Evolutionary conservation across 2,797 vertebrate species (phyloP).

Genomic region (Psittacula echo): DNA sequence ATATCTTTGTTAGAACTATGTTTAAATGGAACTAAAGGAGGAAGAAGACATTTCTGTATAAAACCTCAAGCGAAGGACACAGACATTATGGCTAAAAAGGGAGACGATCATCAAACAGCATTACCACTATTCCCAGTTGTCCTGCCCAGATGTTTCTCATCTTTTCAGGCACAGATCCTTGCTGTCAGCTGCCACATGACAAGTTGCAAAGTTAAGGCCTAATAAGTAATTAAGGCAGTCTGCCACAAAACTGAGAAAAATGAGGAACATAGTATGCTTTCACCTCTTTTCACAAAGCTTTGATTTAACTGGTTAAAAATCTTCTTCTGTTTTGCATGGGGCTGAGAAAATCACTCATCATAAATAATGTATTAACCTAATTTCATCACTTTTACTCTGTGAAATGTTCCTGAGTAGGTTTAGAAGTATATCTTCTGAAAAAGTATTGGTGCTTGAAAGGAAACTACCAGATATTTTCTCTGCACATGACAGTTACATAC

Average conservation of each 20-base stretch:
- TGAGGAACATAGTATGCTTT: neutral
- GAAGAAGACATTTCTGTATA: neutral
- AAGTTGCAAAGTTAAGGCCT: neutral
- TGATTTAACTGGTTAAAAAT: neutral
- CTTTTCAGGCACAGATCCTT: neutral
- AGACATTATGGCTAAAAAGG: neutral
- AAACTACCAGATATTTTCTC: neutral
- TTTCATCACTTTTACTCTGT: neutral
- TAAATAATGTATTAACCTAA: constrained; percentile 49
- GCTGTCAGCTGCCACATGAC: neutral
- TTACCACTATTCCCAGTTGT: neutral
- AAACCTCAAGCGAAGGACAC: neutral
- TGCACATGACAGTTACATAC: neutral
- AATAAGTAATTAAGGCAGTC: neutral
- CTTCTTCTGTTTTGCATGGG: neutral
- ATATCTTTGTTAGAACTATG: neutral
- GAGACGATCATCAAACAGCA: neutral
- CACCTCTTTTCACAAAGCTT: neutral
- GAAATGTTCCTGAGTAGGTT: neutral
- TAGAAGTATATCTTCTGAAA: neutral
- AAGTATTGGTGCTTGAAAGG: neutral
- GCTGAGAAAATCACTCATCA: constrained; percentile 16
- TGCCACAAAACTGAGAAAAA: neutral
- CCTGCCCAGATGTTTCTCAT: neutral
- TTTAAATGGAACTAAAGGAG: neutral